Percentiles rank a stretch among this genome's conserved stretches.
These are phyloP conservation scores for Achroia grisella DNA, from an alignment of 1,140 invertebrate species.

Conservation along the genomic window DNA sequence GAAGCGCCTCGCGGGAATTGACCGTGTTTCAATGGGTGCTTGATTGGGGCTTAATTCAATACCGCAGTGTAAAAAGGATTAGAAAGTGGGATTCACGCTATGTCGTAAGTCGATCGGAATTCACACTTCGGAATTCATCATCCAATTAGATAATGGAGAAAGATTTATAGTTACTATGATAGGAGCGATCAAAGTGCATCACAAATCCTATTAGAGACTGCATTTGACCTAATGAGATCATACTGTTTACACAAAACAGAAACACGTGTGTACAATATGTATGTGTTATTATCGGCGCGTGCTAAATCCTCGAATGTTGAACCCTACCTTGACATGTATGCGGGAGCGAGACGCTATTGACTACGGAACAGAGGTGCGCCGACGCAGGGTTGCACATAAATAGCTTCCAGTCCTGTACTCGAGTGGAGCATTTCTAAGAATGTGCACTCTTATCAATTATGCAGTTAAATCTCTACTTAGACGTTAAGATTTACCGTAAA, in stretches of 20 bases:
- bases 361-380: constrained; percentile 46
- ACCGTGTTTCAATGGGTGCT: constrained; percentile 61
- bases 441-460: constrained; percentile 18
- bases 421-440: constrained; percentile 55
- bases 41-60: constrained; percentile 38
- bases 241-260: constrained; percentile 48
- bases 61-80: constrained; percentile 34
- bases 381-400: constrained; percentile 63
- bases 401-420: constrained; percentile 50
- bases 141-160: not conserved
- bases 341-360: constrained; percentile 43
- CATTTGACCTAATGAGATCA: constrained; percentile 44
- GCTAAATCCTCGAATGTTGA: constrained; percentile 68
- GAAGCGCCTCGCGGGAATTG: constrained; percentile 49
- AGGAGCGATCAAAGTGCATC: constrained; percentile 4
- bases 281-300: constrained; percentile 51
- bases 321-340: constrained; percentile 71
- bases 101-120: constrained; percentile 14
- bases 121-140: constrained; percentile 13
- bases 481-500: not conserved
- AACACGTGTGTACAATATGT: constrained; percentile 31
- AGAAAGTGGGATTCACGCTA: constrained; percentile 29
- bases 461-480: too few species aligned
- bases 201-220: constrained; percentile 8
- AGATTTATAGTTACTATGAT: too few species aligned